Percentiles rank a stretch among this genome's conserved stretches.
These are phyloP conservation scores for Paragorgia papillata DNA, from an alignment of 92 coral and sea anemone genomes.

Conservation along the genomic window DNA sequence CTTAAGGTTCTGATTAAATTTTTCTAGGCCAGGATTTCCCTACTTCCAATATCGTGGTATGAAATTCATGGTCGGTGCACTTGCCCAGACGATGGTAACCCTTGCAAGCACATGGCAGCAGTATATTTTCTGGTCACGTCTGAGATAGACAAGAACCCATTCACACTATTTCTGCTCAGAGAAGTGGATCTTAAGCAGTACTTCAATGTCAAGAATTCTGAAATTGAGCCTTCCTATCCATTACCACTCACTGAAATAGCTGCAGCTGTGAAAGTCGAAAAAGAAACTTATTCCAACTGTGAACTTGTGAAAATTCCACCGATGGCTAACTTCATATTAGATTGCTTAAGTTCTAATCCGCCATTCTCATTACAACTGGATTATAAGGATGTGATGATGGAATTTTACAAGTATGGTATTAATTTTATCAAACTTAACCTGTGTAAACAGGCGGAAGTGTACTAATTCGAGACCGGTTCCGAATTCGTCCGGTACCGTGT, in stretches of 20 bases:
- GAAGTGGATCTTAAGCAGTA: slow-evolving; percentile 44
- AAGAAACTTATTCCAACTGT: slow-evolving; percentile 2
- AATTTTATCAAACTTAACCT: too few relatives aligned
- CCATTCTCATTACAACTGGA: slow-evolving; percentile 46
- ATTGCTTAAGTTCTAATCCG: slow-evolving; percentile 53
- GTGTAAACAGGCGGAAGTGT: too few relatives aligned
- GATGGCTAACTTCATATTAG: slow-evolving; percentile 46
- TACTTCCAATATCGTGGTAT: slow-evolving; percentile 44
- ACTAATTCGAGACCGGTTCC: too few relatives aligned
- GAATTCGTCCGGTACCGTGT: too few relatives aligned
- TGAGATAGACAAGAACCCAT: slow-evolving; percentile 58
- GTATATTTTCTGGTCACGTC: slow-evolving; percentile 49
- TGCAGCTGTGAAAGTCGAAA: slow-evolving; percentile 9
- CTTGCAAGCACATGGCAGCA: slow-evolving; percentile 57
- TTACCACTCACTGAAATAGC: slow-evolving; percentile 39
- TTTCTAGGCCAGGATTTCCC: slow-evolving; percentile 26
- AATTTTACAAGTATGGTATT: slow-evolving; percentile 41
- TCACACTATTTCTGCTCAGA: slow-evolving; percentile 41
- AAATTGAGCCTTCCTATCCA: slow-evolving; percentile 47
- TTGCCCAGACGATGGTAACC: slow-evolving; percentile 52
- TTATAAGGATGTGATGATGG: slow-evolving; percentile 52
- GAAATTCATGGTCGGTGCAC: slow-evolving; percentile 42
- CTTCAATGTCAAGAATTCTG: slow-evolving; percentile 49
- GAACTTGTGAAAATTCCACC: slow-evolving; percentile 40
- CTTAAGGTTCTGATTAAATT: not conserved